phyloP scores from a whole-genome alignment of 2,888 invertebrate species.

The Teinopalpus imperialis region DNA sequence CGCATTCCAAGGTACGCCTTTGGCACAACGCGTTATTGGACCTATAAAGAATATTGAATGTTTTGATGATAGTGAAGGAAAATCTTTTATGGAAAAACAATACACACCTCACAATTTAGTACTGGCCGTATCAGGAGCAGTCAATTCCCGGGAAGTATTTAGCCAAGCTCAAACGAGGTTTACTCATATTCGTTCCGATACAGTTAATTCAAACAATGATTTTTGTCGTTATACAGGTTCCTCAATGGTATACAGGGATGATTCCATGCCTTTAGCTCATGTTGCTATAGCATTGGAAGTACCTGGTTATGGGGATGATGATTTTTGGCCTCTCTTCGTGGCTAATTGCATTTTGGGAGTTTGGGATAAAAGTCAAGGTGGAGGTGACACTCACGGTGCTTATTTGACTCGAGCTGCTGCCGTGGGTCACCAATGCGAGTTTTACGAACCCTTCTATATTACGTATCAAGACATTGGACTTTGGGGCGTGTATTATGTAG shows the following conservation, averaged over 20 bases:
- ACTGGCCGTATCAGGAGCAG: constrained; percentile 86
- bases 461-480: constrained; percentile 65
- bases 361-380: constrained; percentile 61
- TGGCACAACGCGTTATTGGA: constrained; percentile 76
- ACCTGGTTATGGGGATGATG: constrained; percentile 52
- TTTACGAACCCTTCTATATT: constrained; percentile 67
- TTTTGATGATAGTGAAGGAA: constrained; percentile 69
- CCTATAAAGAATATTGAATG: constrained; percentile 83
- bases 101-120: constrained; percentile 83
- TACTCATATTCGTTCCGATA: constrained; percentile 62
- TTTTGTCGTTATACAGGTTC: constrained; percentile 44
- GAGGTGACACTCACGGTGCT: constrained; percentile 45
- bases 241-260: constrained; percentile 54
- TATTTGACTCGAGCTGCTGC: constrained; percentile 50
- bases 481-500: constrained; percentile 73
- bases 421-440: constrained; percentile 49
- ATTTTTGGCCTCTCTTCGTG: constrained; percentile 53
- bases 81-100: constrained; percentile 41
- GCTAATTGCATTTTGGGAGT: constrained; percentile 59
- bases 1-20: constrained; percentile 73
- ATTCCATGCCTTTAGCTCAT: constrained; percentile 64
- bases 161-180: constrained; percentile 75
- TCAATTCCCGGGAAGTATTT: constrained; percentile 84
- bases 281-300: constrained; percentile 71
- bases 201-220: constrained; percentile 31